Base-by-base conservation (phyloP, 2,888 invertebrate species). In the Chesias legatella region DNA sequence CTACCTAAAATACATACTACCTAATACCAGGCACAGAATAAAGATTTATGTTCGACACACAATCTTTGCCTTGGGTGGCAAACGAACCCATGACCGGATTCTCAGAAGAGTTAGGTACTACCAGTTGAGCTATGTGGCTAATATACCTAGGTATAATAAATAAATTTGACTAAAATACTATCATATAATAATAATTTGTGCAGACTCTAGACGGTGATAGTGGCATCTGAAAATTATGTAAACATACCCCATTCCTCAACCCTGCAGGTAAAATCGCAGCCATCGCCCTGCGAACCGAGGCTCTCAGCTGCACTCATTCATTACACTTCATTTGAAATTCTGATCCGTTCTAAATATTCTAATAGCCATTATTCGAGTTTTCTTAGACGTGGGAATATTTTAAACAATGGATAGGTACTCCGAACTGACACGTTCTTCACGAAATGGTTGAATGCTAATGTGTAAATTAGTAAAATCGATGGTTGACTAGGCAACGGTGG, bases 401-500 rank as follows among this genome's bases (percentile, higher is more conserved):
- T 9, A 13, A 22, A 30, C 33, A 33, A 30, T 28, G 20, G 8
- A 22, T 23, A 28, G 24, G 8, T 33, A 23, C 20, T n/a, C n/a
- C 3, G 7, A 10, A 8, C 26, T 27, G 26, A 8, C 32, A 7
- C 11, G 20, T 8, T 11, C 29, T 25, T n/a, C n/a, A 21, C 28
- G 11, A 34, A 3, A 20, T 21, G 32, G 34, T 21, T 43, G 50
- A 48, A 41, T 50, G 35, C n/a, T 1, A 26, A 25, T 22, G 20
- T 21, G 8, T 34, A 29, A 13, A 24, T 10, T 23, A 35, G 17
- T 1, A 6, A 9, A 45, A 45, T 45, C 45, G 45, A 45, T 45
- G 63, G 86, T 85, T 71, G 13, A 73, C 86, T 56, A 72, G 82
- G 85, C 88, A 79, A 86, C 84, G 70, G 57, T 38, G 38, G 43